Evolutionary conservation across 2,888 invertebrate genomes (phyloP).

Genomic region (Morpho deidamia): DNA sequence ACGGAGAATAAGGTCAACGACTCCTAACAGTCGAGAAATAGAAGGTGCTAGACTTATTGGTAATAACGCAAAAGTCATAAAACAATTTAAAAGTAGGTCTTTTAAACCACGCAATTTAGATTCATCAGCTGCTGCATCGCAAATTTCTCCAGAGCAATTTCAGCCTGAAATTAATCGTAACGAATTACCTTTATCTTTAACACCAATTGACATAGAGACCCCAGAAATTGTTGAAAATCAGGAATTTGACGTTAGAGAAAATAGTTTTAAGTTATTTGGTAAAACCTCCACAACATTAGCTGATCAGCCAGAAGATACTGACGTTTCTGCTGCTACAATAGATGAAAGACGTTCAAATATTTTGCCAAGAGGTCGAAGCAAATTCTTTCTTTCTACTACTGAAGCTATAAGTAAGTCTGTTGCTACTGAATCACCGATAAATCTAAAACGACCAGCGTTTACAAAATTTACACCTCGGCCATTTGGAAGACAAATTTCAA

Average conservation of each 20-base stretch:
- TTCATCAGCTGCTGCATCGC: slow-evolving; percentile 60
- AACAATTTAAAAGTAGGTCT: slow-evolving; percentile 46
- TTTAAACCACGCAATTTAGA: slow-evolving; percentile 44
- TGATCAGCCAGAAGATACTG: slow-evolving; percentile 52
- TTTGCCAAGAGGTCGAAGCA: slow-evolving; percentile 54
- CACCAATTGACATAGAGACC: slow-evolving; percentile 63
- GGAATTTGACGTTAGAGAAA: slow-evolving; percentile 32
- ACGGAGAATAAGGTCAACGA: slow-evolving; percentile 68
- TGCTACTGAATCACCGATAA: slow-evolving; percentile 36
- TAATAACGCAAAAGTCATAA: slow-evolving; percentile 32
- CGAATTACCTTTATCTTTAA: slow-evolving; percentile 71
- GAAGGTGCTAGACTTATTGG: slow-evolving; percentile 32
- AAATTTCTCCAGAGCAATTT: slow-evolving; percentile 51
- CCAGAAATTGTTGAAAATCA: slow-evolving; percentile 37
- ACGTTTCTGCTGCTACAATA: slow-evolving; percentile 60
- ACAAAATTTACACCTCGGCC: slow-evolving; percentile 66
- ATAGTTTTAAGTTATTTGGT: slow-evolving; percentile 34
- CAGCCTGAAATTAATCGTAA: slow-evolving; percentile 54
- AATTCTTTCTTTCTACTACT: slow-evolving; percentile 51
- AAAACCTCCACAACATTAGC: slow-evolving; percentile 41
- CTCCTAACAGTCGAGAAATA: slow-evolving; percentile 66
- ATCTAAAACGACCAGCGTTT: slow-evolving; percentile 51
- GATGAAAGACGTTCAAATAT: slow-evolving; percentile 51
- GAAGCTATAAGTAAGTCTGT: slow-evolving; percentile 35
- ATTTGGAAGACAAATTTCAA: slow-evolving; percentile 44